Evolutionary conservation across 2,797 vertebrate species (phyloP).

Genomic region (Adrianichthys oophorus): DNA sequence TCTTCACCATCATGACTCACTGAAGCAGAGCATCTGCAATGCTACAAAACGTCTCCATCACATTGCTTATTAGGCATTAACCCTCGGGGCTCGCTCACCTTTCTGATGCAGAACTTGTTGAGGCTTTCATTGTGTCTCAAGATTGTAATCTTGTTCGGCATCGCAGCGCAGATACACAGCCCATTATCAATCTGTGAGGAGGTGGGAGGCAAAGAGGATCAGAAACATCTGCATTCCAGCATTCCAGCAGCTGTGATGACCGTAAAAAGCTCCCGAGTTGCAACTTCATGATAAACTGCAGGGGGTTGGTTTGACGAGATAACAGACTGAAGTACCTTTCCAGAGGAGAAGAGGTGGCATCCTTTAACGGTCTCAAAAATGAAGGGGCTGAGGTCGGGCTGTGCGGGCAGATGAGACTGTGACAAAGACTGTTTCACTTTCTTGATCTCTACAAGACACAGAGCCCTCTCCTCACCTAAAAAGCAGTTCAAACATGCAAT

Average conservation of each 20-base stretch:
- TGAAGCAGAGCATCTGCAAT: conserved; percentile 2
- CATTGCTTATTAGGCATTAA: background rate
- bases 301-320: conserved; percentile 12
- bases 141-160: conserved; percentile 95
- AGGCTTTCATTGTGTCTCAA: conserved; percentile 93
- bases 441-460: conserved; percentile 96
- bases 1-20: background rate
- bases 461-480: conserved; percentile 85
- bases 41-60: conserved; percentile 2
- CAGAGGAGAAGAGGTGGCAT: conserved; percentile 95
- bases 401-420: conserved; percentile 94
- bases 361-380: conserved; percentile 96
- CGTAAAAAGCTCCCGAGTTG: conserved; percentile 36
- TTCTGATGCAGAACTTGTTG: conserved; percentile 97
- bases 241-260: conserved; percentile 1
- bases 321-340: conserved; percentile 81
- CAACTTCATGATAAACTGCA: conserved; percentile 14
- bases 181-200: conserved; percentile 88
- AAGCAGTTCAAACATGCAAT: conserved; percentile 19
- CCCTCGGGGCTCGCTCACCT: conserved; percentile 75
- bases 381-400: conserved; percentile 89
- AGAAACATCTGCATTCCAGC: conserved; percentile 28
- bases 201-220: conserved; percentile 32
- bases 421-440: conserved; percentile 97
- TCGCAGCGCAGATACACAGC: conserved; percentile 95